Evolutionary conservation across 2,888 invertebrate species (phyloP), one percentile per base, ranked within the genome.

Genomic region (Tinea trinotella): DNA sequence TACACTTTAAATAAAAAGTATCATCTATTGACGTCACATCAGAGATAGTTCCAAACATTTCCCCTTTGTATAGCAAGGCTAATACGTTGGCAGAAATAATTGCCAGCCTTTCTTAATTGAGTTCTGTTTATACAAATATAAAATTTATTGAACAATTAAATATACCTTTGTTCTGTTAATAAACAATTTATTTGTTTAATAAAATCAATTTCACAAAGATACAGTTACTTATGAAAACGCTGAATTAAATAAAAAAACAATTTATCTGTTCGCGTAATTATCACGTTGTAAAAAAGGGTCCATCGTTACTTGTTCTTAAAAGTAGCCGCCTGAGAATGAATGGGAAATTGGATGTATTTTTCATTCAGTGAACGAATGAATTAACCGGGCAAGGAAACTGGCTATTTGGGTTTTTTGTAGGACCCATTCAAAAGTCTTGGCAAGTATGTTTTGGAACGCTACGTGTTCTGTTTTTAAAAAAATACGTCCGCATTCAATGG

Each of bases 401-500:
- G 46, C 18, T 40, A n/a, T 30, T 46, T 50, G 49, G 54, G 56
- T 53, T 56, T 61, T 61, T 62, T 60, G 58, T 56, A 54, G 17
- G 13, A 17, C 48, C 58, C 62, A 60, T 61, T 62, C 59, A 62
- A 56, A 55, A 55, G 53, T 57, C 36, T 58, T 15, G 20, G 19
- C 35, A 40, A 40, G 35, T 53, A 53, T 40, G 40, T 53, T 40
- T 58, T 62, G 58, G 20, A 54, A 54, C 9, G 10, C 55, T 60
- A 60, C 56, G 53, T 60, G 55, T 64, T 59, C 61, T 71, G 73
- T 65, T 76, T 65, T 40, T 67, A 69, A 63, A 67, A 63, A 64
- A 66, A 64, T 66, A 68, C 63, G 68, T 66, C 65, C 70, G 70
- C 73, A 72, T 76, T 77, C 74, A 70, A 74, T 69, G 64, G 65